A percentile compares a stretch with the other conserved stretches of the same genome.
Conservation (phyloP, 2,113 vertebrate species). For the Smithornis capensis region DNA sequence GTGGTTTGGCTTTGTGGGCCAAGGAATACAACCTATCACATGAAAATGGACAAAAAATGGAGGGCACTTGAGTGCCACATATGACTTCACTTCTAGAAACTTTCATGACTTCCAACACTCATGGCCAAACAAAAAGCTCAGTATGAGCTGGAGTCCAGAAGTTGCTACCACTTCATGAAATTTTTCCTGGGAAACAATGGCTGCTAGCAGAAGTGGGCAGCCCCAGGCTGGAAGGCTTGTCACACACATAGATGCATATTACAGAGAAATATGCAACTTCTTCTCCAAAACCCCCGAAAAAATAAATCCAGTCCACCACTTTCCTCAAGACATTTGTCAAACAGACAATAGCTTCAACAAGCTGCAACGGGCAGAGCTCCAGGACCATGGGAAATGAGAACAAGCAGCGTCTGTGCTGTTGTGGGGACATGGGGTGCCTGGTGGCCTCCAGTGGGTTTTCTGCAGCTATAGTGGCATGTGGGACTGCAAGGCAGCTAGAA, state of each 20-base stretch:
- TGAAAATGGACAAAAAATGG: not conserved
- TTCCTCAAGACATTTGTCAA: not conserved
- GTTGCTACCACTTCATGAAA: not conserved
- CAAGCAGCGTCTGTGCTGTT: accelerated
- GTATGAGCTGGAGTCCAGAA: not conserved
- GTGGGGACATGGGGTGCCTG: accelerated
- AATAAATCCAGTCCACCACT: not conserved
- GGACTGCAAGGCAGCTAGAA: not conserved
- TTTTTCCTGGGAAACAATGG: not conserved
- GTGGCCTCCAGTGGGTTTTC: accelerated
- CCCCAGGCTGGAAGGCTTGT: not conserved
- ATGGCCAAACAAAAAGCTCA: not conserved
- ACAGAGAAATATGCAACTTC: not conserved
- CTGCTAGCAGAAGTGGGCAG: not conserved
- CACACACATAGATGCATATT: not conserved
- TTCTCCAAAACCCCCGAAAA: not conserved
- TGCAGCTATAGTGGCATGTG: accelerated
- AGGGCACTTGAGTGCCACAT: not conserved
- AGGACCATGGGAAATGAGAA: not conserved
- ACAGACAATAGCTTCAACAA: not conserved
- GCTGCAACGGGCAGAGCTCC: not conserved
- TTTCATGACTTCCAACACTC: not conserved
- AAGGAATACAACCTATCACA: not conserved
- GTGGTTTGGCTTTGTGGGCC: not conserved
- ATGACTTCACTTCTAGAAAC: not conserved